Evolutionary conservation across 92 coral and sea anemone genomes (phyloP), one percentile per base, ranked within the genome.

Genomic region (Epizoanthus illoricatus): DNA sequence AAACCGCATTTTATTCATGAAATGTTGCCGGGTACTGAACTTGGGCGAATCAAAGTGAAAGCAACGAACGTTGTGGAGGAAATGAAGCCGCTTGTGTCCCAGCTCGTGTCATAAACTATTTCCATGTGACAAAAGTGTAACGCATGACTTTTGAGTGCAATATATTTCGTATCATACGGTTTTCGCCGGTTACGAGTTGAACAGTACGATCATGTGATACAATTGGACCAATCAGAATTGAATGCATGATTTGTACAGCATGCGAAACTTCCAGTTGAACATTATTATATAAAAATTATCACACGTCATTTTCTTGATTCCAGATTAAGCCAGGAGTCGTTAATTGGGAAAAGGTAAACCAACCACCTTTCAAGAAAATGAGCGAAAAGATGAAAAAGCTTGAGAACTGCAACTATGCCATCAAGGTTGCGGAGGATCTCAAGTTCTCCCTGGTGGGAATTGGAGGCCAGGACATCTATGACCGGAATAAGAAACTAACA

Each of bases 371-470:
- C 71, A 94, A 94, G 85, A 93, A 96, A 81, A 69, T 96, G 72
- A 88, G 89, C 74, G 98, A 90, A 52, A 96, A 88, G 74, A 96
- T 96, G 98, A 93, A 96, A 80, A 96, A 96, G 80, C 89, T 96
- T 2, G 99, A 93, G 58, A 93, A 96, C 87, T 96, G 97, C 68
- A 96, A 96, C 80, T 96, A 96, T 79, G 90, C 84, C 71, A 84
- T 93, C 56, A 90, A 88, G 12, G 73, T 91, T 5, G 98, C 98
- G 59, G 93, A 91, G 59, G 80, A 81, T 78, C 98, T 96, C 72
- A 94, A 96, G 75, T 91, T 96, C 56, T 93, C 98, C 2, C 61
- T 96, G 83, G 99, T 96, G 20, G 99, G 99, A 45, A 90, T 93
- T 69, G 99, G 98, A 3, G 99, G 99, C 59, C 90, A 92, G 59